phyloP scores from a whole-genome alignment of 2,797 vertebrate species.

The Ptychobarbus kaznakovi region DNA sequence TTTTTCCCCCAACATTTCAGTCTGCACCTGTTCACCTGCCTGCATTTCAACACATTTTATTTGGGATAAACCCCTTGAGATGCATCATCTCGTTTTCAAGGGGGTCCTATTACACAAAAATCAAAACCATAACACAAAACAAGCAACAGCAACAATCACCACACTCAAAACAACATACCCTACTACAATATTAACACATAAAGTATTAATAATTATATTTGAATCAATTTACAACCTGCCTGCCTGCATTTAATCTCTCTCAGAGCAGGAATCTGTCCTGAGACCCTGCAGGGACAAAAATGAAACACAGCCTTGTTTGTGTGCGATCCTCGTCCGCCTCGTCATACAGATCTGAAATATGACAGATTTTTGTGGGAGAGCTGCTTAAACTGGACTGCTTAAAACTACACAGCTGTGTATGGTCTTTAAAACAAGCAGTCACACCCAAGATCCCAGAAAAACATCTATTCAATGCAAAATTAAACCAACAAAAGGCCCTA shows the following conservation, averaged over 20 bases:
- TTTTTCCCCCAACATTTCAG: background rate
- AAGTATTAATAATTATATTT: no score
- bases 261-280: background rate
- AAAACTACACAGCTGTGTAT: background rate
- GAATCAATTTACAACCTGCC: background rate
- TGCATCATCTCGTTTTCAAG: no score
- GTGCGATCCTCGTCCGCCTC: background rate
- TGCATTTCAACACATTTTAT: background rate
- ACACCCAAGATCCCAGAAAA: background rate
- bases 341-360: background rate
- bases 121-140: no score
- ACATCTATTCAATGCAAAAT: background rate
- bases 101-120: no score
- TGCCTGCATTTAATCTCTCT: background rate
- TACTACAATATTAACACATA: no score
- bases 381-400: no score
- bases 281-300: background rate
- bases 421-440: background rate
- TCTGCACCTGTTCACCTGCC: conserved; percentile 8
- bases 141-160: no score
- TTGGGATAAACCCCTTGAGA: no score
- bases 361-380: background rate
- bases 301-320: background rate
- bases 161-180: no score
- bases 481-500: background rate